phyloP scores from a whole-genome alignment of 1,140 invertebrate genomes.

The Ceratina calcarata region DNA sequence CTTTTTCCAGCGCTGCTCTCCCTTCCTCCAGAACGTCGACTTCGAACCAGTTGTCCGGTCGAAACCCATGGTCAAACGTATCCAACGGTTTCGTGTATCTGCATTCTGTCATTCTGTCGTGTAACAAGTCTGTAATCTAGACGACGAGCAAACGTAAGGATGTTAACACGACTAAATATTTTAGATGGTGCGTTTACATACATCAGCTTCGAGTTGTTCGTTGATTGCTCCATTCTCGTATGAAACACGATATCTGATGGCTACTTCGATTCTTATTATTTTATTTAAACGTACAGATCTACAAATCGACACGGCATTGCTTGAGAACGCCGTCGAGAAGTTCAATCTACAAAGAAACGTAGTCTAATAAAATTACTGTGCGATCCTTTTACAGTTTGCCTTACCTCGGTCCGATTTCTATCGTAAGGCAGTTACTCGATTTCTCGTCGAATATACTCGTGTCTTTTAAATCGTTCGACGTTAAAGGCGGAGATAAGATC shows the following conservation, averaged over 20 bases:
- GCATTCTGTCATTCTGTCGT: slow-evolving; percentile 93
- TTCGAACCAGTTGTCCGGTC: slow-evolving; percentile 88
- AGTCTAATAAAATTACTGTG: background rate
- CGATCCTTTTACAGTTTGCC: slow-evolving; percentile 32
- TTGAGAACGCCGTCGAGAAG: slow-evolving; percentile 96
- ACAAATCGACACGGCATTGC: slow-evolving; percentile 97
- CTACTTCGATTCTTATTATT: slow-evolving; percentile 90
- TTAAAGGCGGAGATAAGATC: slow-evolving; percentile 86
- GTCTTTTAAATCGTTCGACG: slow-evolving; percentile 80
- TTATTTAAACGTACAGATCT: slow-evolving; percentile 88
- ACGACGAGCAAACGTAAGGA: slow-evolving; percentile 8
- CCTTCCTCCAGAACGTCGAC: slow-evolving; percentile 91
- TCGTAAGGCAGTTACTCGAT: slow-evolving; percentile 77
- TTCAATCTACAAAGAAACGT: slow-evolving; percentile 86
- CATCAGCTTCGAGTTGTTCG: slow-evolving; percentile 75
- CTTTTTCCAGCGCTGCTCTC: slow-evolving; percentile 88
- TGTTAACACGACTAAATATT: background rate
- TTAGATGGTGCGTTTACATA: slow-evolving; percentile 63
- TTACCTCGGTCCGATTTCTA: slow-evolving; percentile 91
- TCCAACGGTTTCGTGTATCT: slow-evolving; percentile 86
- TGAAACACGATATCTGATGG: slow-evolving; percentile 88
- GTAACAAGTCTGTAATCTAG: slow-evolving; percentile 83
- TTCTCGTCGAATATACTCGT: slow-evolving; percentile 74
- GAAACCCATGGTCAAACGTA: slow-evolving; percentile 87
- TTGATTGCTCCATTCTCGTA: slow-evolving; percentile 72